Evolutionary conservation across 2,888 invertebrate species (phyloP).

Genomic region (Hetaerina titia): DNA sequence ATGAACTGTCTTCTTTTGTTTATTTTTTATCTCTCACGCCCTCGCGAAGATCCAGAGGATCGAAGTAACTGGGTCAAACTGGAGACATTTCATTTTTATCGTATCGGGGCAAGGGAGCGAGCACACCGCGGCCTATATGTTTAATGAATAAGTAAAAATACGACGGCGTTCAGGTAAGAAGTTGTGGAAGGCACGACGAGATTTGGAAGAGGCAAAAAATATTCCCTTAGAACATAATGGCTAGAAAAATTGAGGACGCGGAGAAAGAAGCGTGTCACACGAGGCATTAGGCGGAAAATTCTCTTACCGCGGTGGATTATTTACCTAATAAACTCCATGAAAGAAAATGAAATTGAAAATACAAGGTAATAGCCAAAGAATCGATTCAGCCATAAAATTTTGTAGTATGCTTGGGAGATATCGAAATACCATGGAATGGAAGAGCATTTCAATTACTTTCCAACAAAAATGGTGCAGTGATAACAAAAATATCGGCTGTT

Average conservation of each 20-base stretch:
- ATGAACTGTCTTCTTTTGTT: not conserved
- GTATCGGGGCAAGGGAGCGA: not conserved
- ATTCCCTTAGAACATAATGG: not conserved
- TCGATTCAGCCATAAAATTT: too few species aligned
- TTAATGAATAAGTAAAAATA: not conserved
- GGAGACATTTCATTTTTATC: not conserved
- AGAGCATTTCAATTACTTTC: too few species aligned
- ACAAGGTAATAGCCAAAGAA: too few species aligned
- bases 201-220: not conserved
- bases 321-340: not conserved
- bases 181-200: not conserved
- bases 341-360: too few species aligned
- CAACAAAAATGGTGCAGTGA: too few species aligned
- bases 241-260: not conserved
- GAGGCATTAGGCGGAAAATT: not conserved
- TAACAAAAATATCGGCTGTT: too few species aligned
- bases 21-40: not conserved
- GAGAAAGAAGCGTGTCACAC: not conserved
- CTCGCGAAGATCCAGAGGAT: not conserved
- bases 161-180: not conserved
- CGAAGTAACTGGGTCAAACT: constrained; percentile 3
- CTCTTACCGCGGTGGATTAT: not conserved
- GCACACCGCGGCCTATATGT: not conserved
- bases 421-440: too few species aligned
- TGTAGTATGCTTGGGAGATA: too few species aligned